Base-by-base conservation (phyloP, 2,888 invertebrate species). In the Temnothorax rugatulus region DNA sequence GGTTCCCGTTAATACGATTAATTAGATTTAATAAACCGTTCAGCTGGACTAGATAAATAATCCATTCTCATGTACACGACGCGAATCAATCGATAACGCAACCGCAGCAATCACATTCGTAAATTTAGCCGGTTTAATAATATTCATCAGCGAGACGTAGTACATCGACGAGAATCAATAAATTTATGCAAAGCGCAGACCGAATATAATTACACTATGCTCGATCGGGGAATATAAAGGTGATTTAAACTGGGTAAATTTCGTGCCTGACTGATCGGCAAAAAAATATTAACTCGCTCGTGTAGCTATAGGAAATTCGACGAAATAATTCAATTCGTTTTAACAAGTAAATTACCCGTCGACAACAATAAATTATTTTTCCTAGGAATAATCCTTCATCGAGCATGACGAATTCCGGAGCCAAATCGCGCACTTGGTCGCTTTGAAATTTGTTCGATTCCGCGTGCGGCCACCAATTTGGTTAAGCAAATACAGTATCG, bases 401-500 rank as follows among this genome's bases (percentile, higher is more conserved):
- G 47, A 7, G 18, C 68, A 29, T 25, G 68, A 68, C 52, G 13
- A 71, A 54, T 25, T 34, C 71, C 47, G 18, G n/a, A 7, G 7
- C 5, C 47, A 34, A 66, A 76, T 25, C 66, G 76, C 38, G 18
- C 54, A 29, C 41, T 41, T 73, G 41, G 34, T 47, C 47, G 25
- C 79, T 73, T 73, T 81, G 73, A 81, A 81, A 81, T 81, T 79
- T 41, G 73, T 59, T 73, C 79, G 79, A 18, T 81, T 73, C 21
- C 79, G 73, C 73, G 38, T 18, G 73, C 79, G 73, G 59, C 73
- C 79, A 73, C 47, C 73, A 81, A 81, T 81, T 81, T 59, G 79
- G 34, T 73, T 81, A 71, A 73, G 52, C 79, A 81, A 81, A 81
- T 81, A 81, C 71, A 21, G 18, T 73, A 81, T 81, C 79, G 73